Evolutionary conservation across 2,797 vertebrate species (phyloP).

Genomic region (Microctenopoma steveboyesi): DNA sequence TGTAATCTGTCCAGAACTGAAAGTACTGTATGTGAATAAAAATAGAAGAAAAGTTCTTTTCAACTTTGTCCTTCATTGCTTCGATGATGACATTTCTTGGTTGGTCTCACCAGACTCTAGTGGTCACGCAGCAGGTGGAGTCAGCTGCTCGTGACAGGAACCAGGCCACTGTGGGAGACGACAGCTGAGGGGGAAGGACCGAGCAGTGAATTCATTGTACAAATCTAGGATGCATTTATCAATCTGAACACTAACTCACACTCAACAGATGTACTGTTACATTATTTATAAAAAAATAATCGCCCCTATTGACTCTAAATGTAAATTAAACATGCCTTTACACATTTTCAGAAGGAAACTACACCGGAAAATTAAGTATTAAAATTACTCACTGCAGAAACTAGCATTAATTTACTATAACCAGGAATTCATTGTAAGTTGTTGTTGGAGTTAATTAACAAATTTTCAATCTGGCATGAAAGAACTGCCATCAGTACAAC

Average conservation of each 20-base stretch:
- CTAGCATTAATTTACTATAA: too few species aligned
- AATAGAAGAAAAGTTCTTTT: constrained; percentile 29
- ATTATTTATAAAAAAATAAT: too few species aligned
- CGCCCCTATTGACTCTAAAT: too few species aligned
- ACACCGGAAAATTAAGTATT: too few species aligned
- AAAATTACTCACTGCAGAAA: too few species aligned
- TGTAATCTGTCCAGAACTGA: constrained; percentile 73
- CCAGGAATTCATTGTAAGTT: too few species aligned
- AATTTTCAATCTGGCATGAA: too few species aligned
- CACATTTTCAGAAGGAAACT: too few species aligned
- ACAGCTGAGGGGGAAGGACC: constrained; percentile 2
- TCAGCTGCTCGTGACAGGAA: constrained; percentile 59
- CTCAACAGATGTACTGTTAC: too few species aligned
- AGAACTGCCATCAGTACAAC: too few species aligned
- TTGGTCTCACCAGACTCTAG: not conserved
- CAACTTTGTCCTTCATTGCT: not conserved
- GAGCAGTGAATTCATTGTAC: not conserved
- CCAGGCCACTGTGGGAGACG: constrained; percentile 37
- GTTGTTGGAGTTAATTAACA: too few species aligned
- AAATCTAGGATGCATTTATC: not conserved
- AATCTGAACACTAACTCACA: not conserved
- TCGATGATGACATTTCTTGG: not conserved
- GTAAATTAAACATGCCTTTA: too few species aligned
- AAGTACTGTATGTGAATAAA: constrained; percentile 77
- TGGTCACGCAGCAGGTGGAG: constrained; percentile 57